Base-by-base conservation (phyloP, 2,888 invertebrate species). In the Ophraella communa region DNA sequence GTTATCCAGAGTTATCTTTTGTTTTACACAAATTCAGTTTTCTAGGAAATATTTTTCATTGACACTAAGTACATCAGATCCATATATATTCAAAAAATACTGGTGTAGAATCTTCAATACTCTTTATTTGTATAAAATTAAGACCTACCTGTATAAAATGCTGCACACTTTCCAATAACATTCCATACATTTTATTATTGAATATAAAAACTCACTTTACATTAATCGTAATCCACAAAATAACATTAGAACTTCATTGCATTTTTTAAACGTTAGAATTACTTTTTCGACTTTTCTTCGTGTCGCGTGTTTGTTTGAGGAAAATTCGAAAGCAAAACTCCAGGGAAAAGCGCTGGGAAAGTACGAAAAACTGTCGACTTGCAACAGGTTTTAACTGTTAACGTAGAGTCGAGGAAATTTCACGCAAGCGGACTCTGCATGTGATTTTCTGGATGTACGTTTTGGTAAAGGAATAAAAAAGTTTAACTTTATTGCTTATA, bases 101-200 rank as follows among this genome's bases (percentile, higher is more conserved):
- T n/a, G n/a, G n/a, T n/a, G n/a, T n/a, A n/a, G n/a, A n/a, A n/a
- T n/a, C n/a, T n/a, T 27, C 24, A n/a, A 35, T 27, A n/a, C 24
- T 14, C 20, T 20, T 45, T 11, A 11, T 21, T n/a, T 2, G 14
- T 14, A 42, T 4, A 14, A 42, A 10, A 10, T 3, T 27, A 51
- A 24, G 27, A 14, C 84, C 79, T 78, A 88, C 87, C 84, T 86
- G 86, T 47, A 88, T 83, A 75, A 85, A 87, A 77, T 87, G 84
- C 73, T 88, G 87, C 47, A 88, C 85, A 78, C 87, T 87, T 77
- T 88, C 87, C 75, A 89, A 77, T 58, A 88, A 80, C 85, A 89
- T 88, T 55, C 88, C 88, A 77, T 89, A 88, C 88, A 89, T 88
- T 39, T 63, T 72, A 35, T 23, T 57, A 57, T 11, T 8, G 18